Conservation (phyloP, 1,140 invertebrate genomes). For the Trachymyrmex cornetzi region DNA sequence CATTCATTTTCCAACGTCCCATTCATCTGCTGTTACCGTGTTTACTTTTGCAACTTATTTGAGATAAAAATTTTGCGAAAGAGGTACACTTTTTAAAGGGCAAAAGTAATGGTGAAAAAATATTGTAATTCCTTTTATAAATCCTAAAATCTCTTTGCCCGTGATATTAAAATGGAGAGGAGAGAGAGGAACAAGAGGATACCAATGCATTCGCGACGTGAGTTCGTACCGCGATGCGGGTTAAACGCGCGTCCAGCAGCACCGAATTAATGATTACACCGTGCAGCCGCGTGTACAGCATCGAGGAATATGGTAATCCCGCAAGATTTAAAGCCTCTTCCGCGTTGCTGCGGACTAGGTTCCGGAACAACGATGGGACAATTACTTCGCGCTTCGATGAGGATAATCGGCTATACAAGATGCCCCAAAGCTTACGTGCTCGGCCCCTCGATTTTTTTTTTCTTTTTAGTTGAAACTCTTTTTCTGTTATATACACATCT, state of each 20-base stretch:
- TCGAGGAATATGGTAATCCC: conserved; percentile 70
- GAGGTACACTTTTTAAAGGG: not conserved
- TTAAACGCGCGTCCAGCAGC: conserved; percentile 46
- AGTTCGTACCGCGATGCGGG: conserved; percentile 34
- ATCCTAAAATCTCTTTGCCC: not conserved
- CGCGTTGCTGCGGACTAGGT: conserved; percentile 34
- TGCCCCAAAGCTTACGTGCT: conserved; percentile 11
- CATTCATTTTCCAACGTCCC: conserved; percentile 1
- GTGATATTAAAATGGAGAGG: not conserved
- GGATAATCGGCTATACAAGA: conserved; percentile 20
- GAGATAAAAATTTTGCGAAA: conserved; percentile 23
- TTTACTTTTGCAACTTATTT: conserved; percentile 28
- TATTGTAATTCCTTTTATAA: conserved; percentile 1
- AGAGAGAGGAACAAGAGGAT: too few relatives aligned
- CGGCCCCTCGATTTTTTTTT: not conserved
- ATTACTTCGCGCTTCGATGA: conserved; percentile 63
- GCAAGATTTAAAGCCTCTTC: conserved; percentile 64
- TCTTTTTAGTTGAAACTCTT: not conserved
- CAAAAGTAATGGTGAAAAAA: not conserved
- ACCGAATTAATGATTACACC: conserved; percentile 70
- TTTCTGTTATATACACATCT: not conserved
- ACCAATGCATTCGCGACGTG: not conserved
- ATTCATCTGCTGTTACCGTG: not conserved
- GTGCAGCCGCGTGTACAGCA: conserved; percentile 32
- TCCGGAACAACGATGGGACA: conserved; percentile 58